A percentile compares a stretch with the other conserved stretches of the same genome.
phyloP scores from a whole-genome alignment of 1,140 invertebrate genomes.

The Drosophila bocki region DNA sequence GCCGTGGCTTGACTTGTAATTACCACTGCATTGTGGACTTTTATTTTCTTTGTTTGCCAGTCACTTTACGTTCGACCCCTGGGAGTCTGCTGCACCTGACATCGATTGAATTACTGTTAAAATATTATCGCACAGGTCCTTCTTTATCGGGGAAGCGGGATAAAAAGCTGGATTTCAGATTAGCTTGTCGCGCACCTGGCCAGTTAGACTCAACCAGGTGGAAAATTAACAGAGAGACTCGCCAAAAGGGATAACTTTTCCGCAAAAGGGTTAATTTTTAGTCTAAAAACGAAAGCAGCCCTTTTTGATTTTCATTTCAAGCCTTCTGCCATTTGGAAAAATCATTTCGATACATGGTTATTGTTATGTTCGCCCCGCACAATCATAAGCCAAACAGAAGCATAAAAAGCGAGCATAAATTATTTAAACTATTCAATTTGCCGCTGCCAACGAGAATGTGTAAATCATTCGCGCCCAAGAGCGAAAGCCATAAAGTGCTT shows the following conservation, averaged over 20 bases:
- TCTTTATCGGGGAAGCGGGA: slow-evolving; percentile 34
- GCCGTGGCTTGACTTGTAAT: slow-evolving; percentile 65
- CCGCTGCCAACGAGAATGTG: slow-evolving; percentile 15
- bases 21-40: slow-evolving; percentile 77
- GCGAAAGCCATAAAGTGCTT: slow-evolving; percentile 42
- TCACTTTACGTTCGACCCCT: slow-evolving; percentile 36
- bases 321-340: not conserved
- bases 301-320: not conserved
- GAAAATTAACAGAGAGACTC: slow-evolving; percentile 27
- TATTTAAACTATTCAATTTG: slow-evolving; percentile 52
- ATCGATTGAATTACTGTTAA: slow-evolving; percentile 74
- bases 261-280: slow-evolving; percentile 3
- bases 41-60: slow-evolving; percentile 51
- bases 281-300: not conserved
- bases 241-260: not conserved
- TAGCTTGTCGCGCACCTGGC: slow-evolving; percentile 26
- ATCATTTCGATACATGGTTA: not conserved
- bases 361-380: slow-evolving; percentile 9
- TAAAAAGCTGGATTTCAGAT: slow-evolving; percentile 1
- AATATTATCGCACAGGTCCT: slow-evolving; percentile 64
- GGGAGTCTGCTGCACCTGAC: slow-evolving; percentile 31
- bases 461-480: slow-evolving; percentile 38
- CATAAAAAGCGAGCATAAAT: slow-evolving; percentile 51
- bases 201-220: slow-evolving; percentile 16
- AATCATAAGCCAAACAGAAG: slow-evolving; percentile 17